Conservation (phyloP, 2,888 invertebrate genomes). For the Eilema sororculum region DNA sequence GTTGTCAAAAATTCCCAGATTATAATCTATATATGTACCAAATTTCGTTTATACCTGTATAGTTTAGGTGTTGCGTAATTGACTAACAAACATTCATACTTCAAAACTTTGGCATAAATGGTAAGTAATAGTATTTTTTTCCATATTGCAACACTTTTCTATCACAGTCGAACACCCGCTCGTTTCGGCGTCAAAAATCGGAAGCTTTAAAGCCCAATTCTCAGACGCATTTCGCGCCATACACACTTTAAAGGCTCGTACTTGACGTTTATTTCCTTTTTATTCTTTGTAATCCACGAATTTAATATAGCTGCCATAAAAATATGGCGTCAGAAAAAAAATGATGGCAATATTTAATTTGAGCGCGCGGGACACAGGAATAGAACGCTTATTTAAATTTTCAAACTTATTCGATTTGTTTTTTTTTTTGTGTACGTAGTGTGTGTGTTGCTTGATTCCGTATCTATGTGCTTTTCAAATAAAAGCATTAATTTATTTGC, state of each 20-base stretch:
- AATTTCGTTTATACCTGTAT: not conserved
- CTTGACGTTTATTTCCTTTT: constrained; percentile 78
- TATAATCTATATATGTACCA: not conserved
- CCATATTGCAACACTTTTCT: not conserved
- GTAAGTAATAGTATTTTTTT: no score
- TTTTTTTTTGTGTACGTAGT: constrained; percentile 22
- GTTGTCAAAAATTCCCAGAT: no score
- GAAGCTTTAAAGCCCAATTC: constrained; percentile 39
- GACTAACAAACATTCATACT: no score
- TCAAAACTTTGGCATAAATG: no score
- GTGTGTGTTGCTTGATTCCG: constrained; percentile 6
- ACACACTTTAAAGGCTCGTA: constrained; percentile 70
- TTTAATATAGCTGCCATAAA: constrained; percentile 78
- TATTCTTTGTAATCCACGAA: constrained; percentile 79
- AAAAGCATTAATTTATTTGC: no score
- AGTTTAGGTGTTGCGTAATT: no score
- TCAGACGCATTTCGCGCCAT: constrained; percentile 60
- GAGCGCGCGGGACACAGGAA: constrained; percentile 57
- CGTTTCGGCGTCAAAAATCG: constrained; percentile 15
- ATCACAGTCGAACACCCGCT: not conserved
- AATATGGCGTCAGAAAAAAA: constrained; percentile 70
- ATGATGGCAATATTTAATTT: constrained; percentile 70
- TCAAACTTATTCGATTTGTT: constrained; percentile 57
- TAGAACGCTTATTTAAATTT: constrained; percentile 67
- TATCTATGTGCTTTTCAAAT: no score